Base-by-base conservation (phyloP, 2,797 vertebrate species). In the Typhlichthys eigenmanni region DNA sequence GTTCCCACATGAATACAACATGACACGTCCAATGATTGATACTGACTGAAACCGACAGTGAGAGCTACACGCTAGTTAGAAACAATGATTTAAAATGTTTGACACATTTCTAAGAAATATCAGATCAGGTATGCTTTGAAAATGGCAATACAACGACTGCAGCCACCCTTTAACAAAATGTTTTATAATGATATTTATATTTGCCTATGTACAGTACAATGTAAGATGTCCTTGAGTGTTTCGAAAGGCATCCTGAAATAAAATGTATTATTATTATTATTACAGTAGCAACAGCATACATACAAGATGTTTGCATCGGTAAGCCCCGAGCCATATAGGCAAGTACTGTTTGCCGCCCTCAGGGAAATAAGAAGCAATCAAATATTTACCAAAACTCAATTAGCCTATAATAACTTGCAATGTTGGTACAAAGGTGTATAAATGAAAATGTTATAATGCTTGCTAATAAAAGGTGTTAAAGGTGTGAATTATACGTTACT, bases 361-460 rank as follows among this genome's bases (percentile, higher is more conserved):
- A 68, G 64, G 53, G 51, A 76, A 79, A 78, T 62, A 47, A 74
- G 47, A 65, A 57, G 45, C 47, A 29, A 66, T 77, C 59, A 72
- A 81, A 76, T 69, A 80, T 73, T 76, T 67, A 66, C 53, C 24
- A 47, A 69, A 66, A 62, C 60, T 48, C 55, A 65, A 49, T 79
- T 68, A 24, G 24, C 24, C 24, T 24, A 73, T 48, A 34, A 69
- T 68, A 64, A 76, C 68, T 71, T 50, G 13, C 58, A 24, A 72
- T 74, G 55, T 71, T 59, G 60, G 64, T 52, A 19, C 47, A 50
- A 50, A 47, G 49, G 58, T 50, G 14, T 64, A 29, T 55, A n/a
- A 13, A 58, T 47, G 17, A 56, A 51, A 54, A 24, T 54, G 29
- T 56, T 70, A 71, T 80, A 84, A 58, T 75, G 43, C 61, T 70